Evolutionary conservation across 2,797 vertebrate species (phyloP).

Genomic region (Tenualosa thibaudeaui): DNA sequence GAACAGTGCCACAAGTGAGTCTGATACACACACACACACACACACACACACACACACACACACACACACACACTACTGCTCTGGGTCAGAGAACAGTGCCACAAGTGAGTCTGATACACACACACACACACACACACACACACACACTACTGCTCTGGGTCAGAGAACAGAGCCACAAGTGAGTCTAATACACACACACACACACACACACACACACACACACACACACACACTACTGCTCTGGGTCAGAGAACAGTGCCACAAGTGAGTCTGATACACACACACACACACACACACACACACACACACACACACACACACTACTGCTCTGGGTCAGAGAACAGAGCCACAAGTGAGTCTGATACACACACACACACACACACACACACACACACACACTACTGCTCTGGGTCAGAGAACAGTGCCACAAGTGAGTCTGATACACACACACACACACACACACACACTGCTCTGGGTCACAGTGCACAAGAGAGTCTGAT

Average conservation of each 20-base stretch:
- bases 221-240: slow-evolving; percentile 70
- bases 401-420: too few relatives aligned
- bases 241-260: background rate
- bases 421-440: too few relatives aligned
- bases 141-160: slow-evolving; percentile 60
- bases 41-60: background rate
- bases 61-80: slow-evolving; percentile 70
- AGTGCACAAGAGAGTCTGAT: background rate
- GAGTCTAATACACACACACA: background rate
- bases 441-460: too few relatives aligned
- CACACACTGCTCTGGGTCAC: background rate
- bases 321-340: too few relatives aligned
- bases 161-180: background rate
- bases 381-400: too few relatives aligned
- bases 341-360: too few relatives aligned
- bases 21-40: background rate
- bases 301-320: too few relatives aligned
- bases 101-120: background rate
- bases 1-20: background rate
- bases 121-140: slow-evolving; percentile 21
- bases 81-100: background rate
- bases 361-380: too few relatives aligned
- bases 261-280: background rate
- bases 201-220: slow-evolving; percentile 38
- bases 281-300: too few relatives aligned